phyloP scores from a whole-genome alignment of 2,797 vertebrate genomes.

The Ceryle rudis region DNA sequence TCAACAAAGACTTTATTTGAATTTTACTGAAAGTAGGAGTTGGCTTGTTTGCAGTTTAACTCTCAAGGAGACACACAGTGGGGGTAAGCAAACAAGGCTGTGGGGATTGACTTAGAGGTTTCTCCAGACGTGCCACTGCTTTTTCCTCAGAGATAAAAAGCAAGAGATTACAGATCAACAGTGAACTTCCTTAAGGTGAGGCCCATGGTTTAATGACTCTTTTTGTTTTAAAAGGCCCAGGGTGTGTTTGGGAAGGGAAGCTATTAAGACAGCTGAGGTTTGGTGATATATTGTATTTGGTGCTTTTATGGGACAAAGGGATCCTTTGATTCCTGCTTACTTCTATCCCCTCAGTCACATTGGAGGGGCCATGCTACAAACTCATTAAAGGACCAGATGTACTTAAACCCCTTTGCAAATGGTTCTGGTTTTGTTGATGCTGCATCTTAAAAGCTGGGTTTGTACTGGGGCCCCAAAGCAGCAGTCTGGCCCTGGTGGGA shows the following conservation, averaged over 20 bases:
- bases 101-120: background rate
- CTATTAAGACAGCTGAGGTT: constrained; percentile 2
- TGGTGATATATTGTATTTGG: background rate
- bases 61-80: background rate
- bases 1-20: background rate
- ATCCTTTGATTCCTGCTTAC: background rate
- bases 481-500: background rate
- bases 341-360: background rate
- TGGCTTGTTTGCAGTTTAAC: constrained; percentile 38
- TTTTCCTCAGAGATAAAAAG: constrained; percentile 27
- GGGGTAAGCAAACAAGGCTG: background rate
- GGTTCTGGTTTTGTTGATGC: background rate
- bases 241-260: constrained; percentile 46
- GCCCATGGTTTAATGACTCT: background rate
- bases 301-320: background rate
- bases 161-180: constrained; percentile 19
- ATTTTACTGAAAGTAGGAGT: background rate
- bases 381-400: background rate
- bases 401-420: background rate
- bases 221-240: constrained; percentile 6
- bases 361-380: background rate
- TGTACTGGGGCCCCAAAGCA: background rate
- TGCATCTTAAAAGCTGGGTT: background rate
- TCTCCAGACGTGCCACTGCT: background rate
- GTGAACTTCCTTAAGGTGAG: constrained; percentile 51